These are phyloP conservation scores for Dendrolimus houi DNA, from an alignment of 2,888 invertebrate species.

Conservation along the genomic window DNA sequence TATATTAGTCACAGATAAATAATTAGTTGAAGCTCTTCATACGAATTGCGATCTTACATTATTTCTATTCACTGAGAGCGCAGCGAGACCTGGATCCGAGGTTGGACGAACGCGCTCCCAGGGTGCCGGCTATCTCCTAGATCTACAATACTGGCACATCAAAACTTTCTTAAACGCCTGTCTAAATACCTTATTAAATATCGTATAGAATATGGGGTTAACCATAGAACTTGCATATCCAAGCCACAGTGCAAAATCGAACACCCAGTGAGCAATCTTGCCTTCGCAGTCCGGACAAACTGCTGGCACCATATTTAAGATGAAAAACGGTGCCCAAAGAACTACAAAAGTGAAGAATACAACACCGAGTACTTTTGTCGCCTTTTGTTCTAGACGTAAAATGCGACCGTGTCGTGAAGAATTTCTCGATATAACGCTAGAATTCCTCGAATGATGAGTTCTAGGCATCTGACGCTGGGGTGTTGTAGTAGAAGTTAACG, in stretches of 20 bases:
- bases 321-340: slow-evolving; percentile 97
- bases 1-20: too few relatives aligned
- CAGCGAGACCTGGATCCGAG: slow-evolving; percentile 61
- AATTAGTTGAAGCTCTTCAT: slow-evolving; percentile 43
- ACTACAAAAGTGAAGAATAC: slow-evolving; percentile 97
- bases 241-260: slow-evolving; percentile 93
- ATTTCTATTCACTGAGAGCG: slow-evolving; percentile 68
- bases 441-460: slow-evolving; percentile 86
- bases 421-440: slow-evolving; percentile 87
- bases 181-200: slow-evolving; percentile 95
- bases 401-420: slow-evolving; percentile 89
- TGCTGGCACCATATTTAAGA: slow-evolving; percentile 89
- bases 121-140: slow-evolving; percentile 66
- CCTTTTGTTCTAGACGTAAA: slow-evolving; percentile 94
- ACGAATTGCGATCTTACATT: slow-evolving; percentile 59
- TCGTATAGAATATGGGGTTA: slow-evolving; percentile 96
- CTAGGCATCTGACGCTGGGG: slow-evolving; percentile 74
- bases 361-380: slow-evolving; percentile 95
- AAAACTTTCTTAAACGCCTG: slow-evolving; percentile 93
- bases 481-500: slow-evolving; percentile 43
- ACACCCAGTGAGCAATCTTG: slow-evolving; percentile 85
- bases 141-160: slow-evolving; percentile 82
- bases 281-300: slow-evolving; percentile 88
- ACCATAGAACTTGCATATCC: slow-evolving; percentile 97
- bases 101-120: slow-evolving; percentile 68